Conservation (phyloP, 1,140 invertebrate species). For the Bemisia tabaci region DNA sequence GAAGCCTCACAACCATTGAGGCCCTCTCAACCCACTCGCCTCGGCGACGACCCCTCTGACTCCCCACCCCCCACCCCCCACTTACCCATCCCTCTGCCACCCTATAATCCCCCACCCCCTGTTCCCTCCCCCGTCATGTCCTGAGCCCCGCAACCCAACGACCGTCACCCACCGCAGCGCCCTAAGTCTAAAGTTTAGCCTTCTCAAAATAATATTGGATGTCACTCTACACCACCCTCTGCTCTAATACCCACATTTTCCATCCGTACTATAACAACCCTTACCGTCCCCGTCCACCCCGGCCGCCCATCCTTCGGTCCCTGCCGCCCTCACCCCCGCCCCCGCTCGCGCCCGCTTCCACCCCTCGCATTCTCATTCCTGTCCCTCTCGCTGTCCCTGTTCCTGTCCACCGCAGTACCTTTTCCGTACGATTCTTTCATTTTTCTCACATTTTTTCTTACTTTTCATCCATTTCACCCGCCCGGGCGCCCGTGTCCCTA, state of each 20-base stretch:
- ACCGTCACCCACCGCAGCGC: background rate
- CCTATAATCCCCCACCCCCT: background rate
- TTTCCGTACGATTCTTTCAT: too few species aligned
- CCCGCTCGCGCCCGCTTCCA: slow-evolving; percentile 6
- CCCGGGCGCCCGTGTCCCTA: background rate
- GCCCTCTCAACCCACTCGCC: background rate
- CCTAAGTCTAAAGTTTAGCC: background rate
- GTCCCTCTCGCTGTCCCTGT: background rate
- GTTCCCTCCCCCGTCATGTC: background rate
- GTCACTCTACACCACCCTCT: background rate
- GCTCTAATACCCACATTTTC: background rate
- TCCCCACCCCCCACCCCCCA: background rate
- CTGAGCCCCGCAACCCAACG: background rate
- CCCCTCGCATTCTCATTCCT: slow-evolving; percentile 7
- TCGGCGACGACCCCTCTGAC: background rate
- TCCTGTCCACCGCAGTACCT: background rate
- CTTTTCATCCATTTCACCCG: too few species aligned
- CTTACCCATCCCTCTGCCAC: background rate
- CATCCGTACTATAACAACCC: background rate
- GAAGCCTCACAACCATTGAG: background rate
- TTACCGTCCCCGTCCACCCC: background rate
- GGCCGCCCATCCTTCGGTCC: slow-evolving; percentile 3
- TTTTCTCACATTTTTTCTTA: slow-evolving; percentile 2
- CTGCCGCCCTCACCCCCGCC: slow-evolving; percentile 4
- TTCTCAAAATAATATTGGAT: background rate